Evolutionary conservation across 2,113 vertebrate genomes (phyloP).

Genomic region (Mandrillus leucophaeus): DNA sequence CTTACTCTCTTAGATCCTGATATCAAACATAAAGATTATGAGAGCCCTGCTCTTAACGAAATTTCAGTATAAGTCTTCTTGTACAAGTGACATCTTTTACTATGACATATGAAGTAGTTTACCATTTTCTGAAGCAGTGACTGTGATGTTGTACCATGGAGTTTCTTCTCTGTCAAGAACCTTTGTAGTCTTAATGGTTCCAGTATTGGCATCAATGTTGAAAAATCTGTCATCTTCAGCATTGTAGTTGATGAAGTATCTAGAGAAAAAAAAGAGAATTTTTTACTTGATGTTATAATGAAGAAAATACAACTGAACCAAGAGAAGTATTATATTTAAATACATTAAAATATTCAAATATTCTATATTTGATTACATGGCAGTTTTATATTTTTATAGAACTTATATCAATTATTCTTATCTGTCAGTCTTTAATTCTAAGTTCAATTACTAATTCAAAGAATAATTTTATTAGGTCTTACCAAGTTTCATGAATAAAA

Average conservation of each 20-base stretch:
- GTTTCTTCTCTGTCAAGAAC: conserved; percentile 93
- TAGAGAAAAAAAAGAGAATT: conserved; percentile 65
- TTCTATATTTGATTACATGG: not conserved
- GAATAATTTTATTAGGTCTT: not conserved
- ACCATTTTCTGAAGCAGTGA: conserved; percentile 95
- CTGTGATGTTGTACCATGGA: conserved; percentile 96
- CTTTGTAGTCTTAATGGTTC: conserved; percentile 91
- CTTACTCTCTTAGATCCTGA: not conserved
- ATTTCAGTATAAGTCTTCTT: not conserved
- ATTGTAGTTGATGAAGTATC: conserved; percentile 92
- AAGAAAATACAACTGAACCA: not conserved
- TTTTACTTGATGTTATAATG: not conserved
- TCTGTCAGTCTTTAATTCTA: not conserved
- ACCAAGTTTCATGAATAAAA: not conserved
- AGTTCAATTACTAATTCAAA: not conserved
- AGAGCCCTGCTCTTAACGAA: not conserved
- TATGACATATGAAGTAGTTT: conserved; percentile 75
- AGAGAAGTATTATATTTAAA: not conserved
- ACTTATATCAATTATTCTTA: not conserved
- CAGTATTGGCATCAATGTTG: conserved; percentile 91
- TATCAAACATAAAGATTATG: not conserved
- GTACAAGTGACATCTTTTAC: not conserved
- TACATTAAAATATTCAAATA: not conserved
- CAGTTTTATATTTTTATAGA: not conserved
- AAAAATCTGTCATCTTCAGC: conserved; percentile 89